These are phyloP conservation scores for Gymnocephalus cernua DNA, from an alignment of 2,113 vertebrate species.

Conservation along the genomic window DNA sequence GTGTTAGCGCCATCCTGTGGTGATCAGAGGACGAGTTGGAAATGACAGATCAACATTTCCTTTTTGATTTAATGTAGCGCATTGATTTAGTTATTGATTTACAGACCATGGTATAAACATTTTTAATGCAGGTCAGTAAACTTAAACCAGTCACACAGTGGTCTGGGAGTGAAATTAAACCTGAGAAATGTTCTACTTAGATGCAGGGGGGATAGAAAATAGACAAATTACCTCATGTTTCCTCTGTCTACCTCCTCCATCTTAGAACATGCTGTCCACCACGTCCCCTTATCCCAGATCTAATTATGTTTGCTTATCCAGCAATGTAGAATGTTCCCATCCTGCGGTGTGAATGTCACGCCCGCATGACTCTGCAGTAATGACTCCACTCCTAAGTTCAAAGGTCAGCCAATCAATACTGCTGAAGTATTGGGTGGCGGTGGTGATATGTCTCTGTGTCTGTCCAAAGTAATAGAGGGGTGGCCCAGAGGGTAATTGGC, in stretches of 20 bases:
- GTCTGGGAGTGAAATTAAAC: slow-evolving; percentile 25
- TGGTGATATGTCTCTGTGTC: slow-evolving; percentile 61
- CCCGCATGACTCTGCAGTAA: slow-evolving; percentile 73
- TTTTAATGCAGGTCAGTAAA: slow-evolving; percentile 3
- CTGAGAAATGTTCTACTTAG: slow-evolving; percentile 10
- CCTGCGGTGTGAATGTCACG: slow-evolving; percentile 68
- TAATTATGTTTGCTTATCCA: slow-evolving; percentile 80
- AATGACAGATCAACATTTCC: too few relatives aligned
- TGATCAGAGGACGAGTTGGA: too few relatives aligned
- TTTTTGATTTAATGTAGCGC: too few relatives aligned
- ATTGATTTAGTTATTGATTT: too few relatives aligned
- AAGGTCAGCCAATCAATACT: slow-evolving; percentile 81
- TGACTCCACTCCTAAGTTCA: slow-evolving; percentile 71
- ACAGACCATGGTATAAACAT: too few relatives aligned
- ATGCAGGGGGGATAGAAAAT: slow-evolving; percentile 17
- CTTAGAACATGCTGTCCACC: slow-evolving; percentile 49
- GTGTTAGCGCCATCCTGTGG: too few relatives aligned
- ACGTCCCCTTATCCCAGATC: slow-evolving; percentile 48
- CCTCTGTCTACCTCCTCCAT: slow-evolving; percentile 39
- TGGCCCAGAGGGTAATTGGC: slow-evolving; percentile 73
- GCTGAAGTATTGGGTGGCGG: slow-evolving; percentile 16
- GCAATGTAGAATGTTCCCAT: slow-evolving; percentile 67
- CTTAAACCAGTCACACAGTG: not conserved
- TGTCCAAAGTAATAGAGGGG: slow-evolving; percentile 57
- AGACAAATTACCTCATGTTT: slow-evolving; percentile 38